Percentiles rank a stretch among this genome's conserved stretches.
Evolutionary conservation across 2,888 invertebrate genomes (phyloP).

Genomic region (Dicyrtomina minuta): DNA sequence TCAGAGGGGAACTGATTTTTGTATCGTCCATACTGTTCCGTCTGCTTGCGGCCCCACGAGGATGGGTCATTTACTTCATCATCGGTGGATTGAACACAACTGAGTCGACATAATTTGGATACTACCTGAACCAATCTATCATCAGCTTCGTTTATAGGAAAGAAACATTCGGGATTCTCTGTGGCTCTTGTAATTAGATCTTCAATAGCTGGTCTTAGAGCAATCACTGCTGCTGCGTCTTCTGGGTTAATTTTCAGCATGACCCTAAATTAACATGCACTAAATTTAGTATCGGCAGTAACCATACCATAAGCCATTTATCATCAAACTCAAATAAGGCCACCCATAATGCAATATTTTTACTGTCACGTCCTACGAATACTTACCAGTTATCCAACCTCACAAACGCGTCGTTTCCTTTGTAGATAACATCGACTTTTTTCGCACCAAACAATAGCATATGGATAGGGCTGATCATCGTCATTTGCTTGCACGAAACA

Average conservation of each 20-base stretch:
- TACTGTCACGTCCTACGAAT: too few species aligned
- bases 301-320: too few species aligned
- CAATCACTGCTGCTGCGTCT: slow-evolving; percentile 77
- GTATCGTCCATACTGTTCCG: background rate
- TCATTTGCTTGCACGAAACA: slow-evolving; percentile 93
- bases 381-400: slow-evolving; percentile 83
- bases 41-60: background rate
- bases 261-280: slow-evolving; percentile 64
- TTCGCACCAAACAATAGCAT: slow-evolving; percentile 88
- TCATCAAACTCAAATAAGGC: background rate
- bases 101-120: slow-evolving; percentile 71
- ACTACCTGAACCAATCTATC: slow-evolving; percentile 71
- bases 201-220: slow-evolving; percentile 86
- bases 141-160: slow-evolving; percentile 66
- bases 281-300: too few species aligned
- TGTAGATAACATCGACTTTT: slow-evolving; percentile 76
- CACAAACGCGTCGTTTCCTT: slow-evolving; percentile 59
- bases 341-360: too few species aligned
- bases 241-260: slow-evolving; percentile 80
- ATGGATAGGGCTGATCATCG: slow-evolving; percentile 93
- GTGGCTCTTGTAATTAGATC: slow-evolving; percentile 77
- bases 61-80: slow-evolving; percentile 58
- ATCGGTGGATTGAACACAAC: slow-evolving; percentile 70
- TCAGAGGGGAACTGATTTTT: background rate
- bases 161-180: slow-evolving; percentile 73